phyloP scores from a whole-genome alignment of 1,140 invertebrate species.

The Periplaneta americana region DNA sequence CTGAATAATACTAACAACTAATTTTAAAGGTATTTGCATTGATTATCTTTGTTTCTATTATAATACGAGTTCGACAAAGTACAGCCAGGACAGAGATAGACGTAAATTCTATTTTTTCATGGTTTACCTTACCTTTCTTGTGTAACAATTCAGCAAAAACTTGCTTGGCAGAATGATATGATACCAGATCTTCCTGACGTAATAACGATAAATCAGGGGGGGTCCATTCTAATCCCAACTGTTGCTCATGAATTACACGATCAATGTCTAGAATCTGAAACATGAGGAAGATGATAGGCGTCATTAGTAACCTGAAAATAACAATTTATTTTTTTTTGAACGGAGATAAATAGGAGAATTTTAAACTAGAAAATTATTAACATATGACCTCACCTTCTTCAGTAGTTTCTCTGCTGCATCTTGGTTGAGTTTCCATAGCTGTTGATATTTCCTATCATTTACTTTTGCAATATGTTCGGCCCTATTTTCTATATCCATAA shows the following conservation, averaged over 20 bases:
- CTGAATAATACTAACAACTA: no score
- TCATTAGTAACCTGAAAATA: no score
- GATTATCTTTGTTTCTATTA: no score
- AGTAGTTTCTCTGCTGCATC: constrained; percentile 49
- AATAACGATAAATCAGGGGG: constrained; percentile 34
- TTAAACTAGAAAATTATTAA: not conserved
- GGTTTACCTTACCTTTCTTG: not conserved
- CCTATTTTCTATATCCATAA: constrained; percentile 59
- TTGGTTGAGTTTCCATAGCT: constrained; percentile 66
- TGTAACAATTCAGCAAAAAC: constrained; percentile 23
- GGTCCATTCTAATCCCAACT: constrained; percentile 57
- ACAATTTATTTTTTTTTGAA: no score
- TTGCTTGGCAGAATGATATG: constrained; percentile 29
- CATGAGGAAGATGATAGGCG: not conserved
- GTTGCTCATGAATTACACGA: constrained; percentile 59
- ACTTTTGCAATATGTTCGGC: constrained; percentile 54
- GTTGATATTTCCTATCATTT: constrained; percentile 45
- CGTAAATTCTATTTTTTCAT: no score
- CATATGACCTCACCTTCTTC: constrained; percentile 35
- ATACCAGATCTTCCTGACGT: constrained; percentile 33
- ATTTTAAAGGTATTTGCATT: no score
- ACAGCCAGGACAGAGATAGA: no score
- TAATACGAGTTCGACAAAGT: no score
- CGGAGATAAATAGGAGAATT: no score
- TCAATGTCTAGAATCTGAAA: constrained; percentile 53